Conservation (phyloP, 2,113 vertebrate genomes). For the Mesoclemmys tuberculata region DNA sequence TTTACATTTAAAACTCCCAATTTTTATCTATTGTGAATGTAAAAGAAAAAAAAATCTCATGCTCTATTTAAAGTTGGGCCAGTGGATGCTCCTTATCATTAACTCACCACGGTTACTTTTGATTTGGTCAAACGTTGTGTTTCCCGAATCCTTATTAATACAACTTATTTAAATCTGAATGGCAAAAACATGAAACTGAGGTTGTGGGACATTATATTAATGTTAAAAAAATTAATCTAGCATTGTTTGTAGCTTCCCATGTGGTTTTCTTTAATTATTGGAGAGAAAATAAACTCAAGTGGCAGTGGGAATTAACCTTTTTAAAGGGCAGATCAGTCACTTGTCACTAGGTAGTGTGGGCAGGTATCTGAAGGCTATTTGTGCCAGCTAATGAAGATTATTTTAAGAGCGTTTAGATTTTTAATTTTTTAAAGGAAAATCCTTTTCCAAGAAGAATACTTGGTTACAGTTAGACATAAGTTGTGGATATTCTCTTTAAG, state of each 20-base stretch:
- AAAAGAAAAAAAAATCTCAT: neutral
- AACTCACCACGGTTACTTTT: neutral
- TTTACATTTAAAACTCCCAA: neutral
- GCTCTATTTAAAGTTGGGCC: neutral
- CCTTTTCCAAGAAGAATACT: neutral
- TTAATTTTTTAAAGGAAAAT: neutral
- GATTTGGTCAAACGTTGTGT: neutral
- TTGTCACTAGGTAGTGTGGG: neutral
- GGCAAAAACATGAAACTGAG: neutral
- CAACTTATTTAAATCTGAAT: neutral
- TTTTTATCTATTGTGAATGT: neutral
- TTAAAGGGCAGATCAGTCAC: rapidly evolving
- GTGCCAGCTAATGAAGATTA: neutral
- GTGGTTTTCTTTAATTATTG: neutral
- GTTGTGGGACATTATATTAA: rapidly evolving
- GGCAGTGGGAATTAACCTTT: neutral
- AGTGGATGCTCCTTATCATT: rapidly evolving
- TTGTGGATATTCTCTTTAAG: neutral
- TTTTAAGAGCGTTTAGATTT: neutral
- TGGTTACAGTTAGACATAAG: neutral
- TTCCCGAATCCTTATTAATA: neutral
- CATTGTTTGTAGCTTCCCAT: neutral
- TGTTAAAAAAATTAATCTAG: neutral
- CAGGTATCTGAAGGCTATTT: neutral
- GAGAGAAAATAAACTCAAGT: too few species aligned